Evolutionary conservation across 2,888 invertebrate genomes (phyloP), one percentile per base, ranked within the genome.

Genomic region (Agapostemon virescens): DNA sequence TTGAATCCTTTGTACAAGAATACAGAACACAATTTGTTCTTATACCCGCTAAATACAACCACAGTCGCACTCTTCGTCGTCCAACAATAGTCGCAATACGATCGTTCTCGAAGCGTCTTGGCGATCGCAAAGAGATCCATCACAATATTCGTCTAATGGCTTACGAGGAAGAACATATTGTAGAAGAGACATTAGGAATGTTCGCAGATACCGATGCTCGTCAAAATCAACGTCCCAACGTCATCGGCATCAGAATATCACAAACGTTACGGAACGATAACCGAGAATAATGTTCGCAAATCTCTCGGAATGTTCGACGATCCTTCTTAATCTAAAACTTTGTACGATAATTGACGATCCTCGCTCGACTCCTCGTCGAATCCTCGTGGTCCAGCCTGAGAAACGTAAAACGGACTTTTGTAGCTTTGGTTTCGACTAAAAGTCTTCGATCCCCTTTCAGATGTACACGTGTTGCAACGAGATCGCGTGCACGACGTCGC

Each of bases 401-500:
- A 33, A 58, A 26, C 70, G n/a, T 33, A 63, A n/a, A n/a, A n/a
- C n/a, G 11, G 20, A 61, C 20, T 61, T 23, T 33, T 63, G n/a
- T 64, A 17, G 11, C 71, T 72, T 72, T 72, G 64, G 58, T 69
- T 61, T 69, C 36, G 49, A 58, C 23, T 45, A 13, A 33, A 4
- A 17, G 23, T 15, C 42, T 15, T 30, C 9, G 36, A 38, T 45
- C 30, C 20, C 17, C 17, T 45, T 0, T 63, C 79, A 90, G 42
- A 89, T 71, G 68, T 82, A 86, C 55, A 84, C 66, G 23, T 85
- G 85, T 30, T 90, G 87, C 23, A 89, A 82, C 1, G 85, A 77
- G n/a, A 88, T 83, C 4, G 82, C 66, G 36, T 66, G 84, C 36
- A 78, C n/a, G 20, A 78, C 78, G 36, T 42, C 68, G 6, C 66